These are phyloP conservation scores for Crotalus tigris DNA, from an alignment of 2,113 vertebrate species.

Conservation along the genomic window DNA sequence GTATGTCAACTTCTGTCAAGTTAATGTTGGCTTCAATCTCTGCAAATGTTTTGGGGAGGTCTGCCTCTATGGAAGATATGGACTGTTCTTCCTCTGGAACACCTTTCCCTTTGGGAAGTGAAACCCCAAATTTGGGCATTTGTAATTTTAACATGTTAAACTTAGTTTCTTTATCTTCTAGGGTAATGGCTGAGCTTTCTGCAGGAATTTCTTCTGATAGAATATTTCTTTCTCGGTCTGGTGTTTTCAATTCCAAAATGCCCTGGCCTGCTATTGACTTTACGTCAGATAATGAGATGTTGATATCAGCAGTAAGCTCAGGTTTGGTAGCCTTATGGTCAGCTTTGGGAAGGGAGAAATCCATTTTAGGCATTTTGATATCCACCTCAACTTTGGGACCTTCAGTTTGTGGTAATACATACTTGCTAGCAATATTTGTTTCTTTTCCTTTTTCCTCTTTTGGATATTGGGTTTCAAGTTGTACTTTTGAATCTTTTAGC, in stretches of 20 bases:
- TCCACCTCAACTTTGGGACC: slow-evolving; percentile 4
- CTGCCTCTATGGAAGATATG: neutral
- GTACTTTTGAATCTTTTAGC: slow-evolving; percentile 35
- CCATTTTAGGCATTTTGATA: neutral
- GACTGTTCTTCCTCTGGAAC: neutral
- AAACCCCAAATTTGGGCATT: slow-evolving; percentile 20
- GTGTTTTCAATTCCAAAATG: neutral
- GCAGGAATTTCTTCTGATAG: slow-evolving; percentile 6
- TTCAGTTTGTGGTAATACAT: neutral
- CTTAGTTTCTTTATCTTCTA: accelerated
- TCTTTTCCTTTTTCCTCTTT: neutral
- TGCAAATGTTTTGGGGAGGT: neutral
- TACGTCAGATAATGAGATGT: neutral
- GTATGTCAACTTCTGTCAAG: neutral
- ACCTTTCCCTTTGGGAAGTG: neutral
- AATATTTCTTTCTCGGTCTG: neutral
- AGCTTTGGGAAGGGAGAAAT: neutral
- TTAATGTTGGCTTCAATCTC: neutral
- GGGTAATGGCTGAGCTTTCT: neutral
- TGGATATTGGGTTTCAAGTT: neutral
- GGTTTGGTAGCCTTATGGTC: neutral
- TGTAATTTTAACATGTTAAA: neutral
- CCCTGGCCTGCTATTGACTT: neutral
- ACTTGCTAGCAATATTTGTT: neutral
- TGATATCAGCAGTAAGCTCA: neutral